Evolutionary conservation across 2,797 vertebrate genomes (phyloP).

Genomic region (Champsocephalus esox): DNA sequence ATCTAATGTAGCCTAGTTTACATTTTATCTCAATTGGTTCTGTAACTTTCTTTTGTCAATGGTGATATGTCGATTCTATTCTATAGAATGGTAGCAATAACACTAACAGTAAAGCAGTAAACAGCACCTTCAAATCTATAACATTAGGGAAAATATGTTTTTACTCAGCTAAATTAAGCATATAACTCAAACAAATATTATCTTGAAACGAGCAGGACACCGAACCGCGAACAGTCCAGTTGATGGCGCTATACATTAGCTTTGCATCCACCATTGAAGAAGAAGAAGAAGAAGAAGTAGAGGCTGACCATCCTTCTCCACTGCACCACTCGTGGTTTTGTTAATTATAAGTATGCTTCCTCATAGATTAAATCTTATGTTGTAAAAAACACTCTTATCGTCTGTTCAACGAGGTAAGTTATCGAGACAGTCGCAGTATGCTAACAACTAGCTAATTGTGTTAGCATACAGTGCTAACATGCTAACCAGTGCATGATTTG

Average conservation of each 20-base stretch:
- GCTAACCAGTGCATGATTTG: neutral
- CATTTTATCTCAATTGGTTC: too few species aligned
- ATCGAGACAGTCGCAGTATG: neutral
- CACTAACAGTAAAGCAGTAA: too few species aligned
- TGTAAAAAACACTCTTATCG: too few species aligned
- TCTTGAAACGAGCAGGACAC: neutral
- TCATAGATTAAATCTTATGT: neutral
- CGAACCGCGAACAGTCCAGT: neutral
- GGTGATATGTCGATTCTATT: too few species aligned
- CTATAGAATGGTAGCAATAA: too few species aligned
- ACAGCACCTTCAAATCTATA: too few species aligned
- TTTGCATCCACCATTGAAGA: neutral
- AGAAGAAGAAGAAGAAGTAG: neutral
- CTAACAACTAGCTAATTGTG: too few species aligned
- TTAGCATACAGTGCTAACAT: constrained; percentile 1
- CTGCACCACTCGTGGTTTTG: constrained; percentile 10
- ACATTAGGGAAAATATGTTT: too few species aligned
- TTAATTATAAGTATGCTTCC: constrained; percentile 29
- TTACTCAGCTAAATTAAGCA: neutral
- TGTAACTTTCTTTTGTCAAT: too few species aligned
- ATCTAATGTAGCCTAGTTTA: too few species aligned
- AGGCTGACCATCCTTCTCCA: neutral
- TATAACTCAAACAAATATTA: neutral
- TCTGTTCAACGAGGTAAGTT: neutral
- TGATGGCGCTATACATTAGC: constrained; percentile 8